Evolutionary conservation across 2,113 vertebrate genomes (phyloP).

Genomic region (Pan troglodytes): NHGRI_mPanTro3-v2.1_pri NC_072401.2:83360501-83361000

Average conservation of each 20-base stretch:
- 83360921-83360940: neutral
- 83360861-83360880: neutral
- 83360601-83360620: neutral
- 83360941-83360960: neutral
- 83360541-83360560: neutral
- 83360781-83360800: neutral
- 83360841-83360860: neutral
- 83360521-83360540: neutral
- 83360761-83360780: neutral
- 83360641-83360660: no score
- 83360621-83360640: neutral
- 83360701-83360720: neutral
- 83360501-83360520: neutral
- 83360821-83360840: neutral
- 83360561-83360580: neutral
- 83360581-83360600: neutral
- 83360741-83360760: neutral
- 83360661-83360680: neutral
- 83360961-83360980: neutral
- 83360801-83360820: neutral
- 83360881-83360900: neutral
- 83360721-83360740: neutral
- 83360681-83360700: neutral
- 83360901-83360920: neutral
- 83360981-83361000: neutral